Conservation (phyloP, 2,797 vertebrate genomes). For the Cryptoblepharus egeriae region DNA sequence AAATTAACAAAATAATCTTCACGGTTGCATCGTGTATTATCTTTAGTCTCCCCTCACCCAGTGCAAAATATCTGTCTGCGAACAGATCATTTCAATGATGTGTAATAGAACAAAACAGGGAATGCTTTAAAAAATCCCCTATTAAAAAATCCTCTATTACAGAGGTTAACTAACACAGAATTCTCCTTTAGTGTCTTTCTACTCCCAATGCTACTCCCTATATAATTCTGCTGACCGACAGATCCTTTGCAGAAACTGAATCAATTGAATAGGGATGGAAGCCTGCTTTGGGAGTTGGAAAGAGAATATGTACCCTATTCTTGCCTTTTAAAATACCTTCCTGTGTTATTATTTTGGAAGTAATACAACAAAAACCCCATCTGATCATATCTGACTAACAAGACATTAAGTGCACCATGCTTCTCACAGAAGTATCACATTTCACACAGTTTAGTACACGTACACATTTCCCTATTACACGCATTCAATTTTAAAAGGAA, state of each 20-base stretch:
- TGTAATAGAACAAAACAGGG: not conserved
- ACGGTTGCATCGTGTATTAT: not conserved
- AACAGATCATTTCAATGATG: constrained; percentile 32
- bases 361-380: not conserved
- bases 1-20: not conserved
- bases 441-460: not conserved
- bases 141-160: not conserved
- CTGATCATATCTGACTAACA: not conserved
- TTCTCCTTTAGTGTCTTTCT: not conserved
- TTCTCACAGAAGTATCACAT: not conserved
- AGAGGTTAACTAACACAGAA: constrained; percentile 22
- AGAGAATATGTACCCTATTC: not conserved
- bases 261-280: not conserved
- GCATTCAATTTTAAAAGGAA: constrained; percentile 14
- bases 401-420: not conserved
- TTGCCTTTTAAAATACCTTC: not conserved
- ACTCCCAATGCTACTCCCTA: not conserved
- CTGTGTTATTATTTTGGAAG: not conserved
- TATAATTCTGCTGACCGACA: constrained; percentile 19
- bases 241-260: not conserved
- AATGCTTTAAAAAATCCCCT: not conserved
- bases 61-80: not conserved
- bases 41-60: not conserved
- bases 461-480: too few relatives aligned
- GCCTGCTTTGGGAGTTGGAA: not conserved